phyloP scores from a whole-genome alignment of 1,140 invertebrate species.

The Trichonephila clavipes region DNA sequence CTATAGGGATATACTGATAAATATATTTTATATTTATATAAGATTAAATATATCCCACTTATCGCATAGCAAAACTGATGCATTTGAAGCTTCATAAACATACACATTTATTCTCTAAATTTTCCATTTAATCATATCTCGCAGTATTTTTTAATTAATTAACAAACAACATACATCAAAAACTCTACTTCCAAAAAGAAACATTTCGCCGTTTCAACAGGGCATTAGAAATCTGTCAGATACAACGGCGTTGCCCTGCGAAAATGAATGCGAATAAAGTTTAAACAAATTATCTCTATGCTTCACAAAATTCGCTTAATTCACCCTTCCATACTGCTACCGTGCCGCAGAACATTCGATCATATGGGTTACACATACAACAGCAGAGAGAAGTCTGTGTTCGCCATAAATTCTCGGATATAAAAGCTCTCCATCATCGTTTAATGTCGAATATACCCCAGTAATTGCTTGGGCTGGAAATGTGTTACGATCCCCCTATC shows the following conservation, averaged over 20 bases:
- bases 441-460: slow-evolving; percentile 61
- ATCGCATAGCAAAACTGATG: too few relatives aligned
- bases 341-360: slow-evolving; percentile 57
- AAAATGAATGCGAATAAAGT: slow-evolving; percentile 45
- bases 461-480: slow-evolving; percentile 57
- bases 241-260: background rate
- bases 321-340: slow-evolving; percentile 36
- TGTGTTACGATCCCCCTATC: slow-evolving; percentile 35
- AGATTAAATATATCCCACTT: too few relatives aligned
- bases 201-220: background rate
- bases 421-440: slow-evolving; percentile 65
- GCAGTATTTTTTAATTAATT: too few relatives aligned
- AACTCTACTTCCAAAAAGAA: background rate
- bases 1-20: too few relatives aligned
- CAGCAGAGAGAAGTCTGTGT: slow-evolving; percentile 39
- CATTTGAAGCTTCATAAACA: too few relatives aligned
- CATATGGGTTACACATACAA: slow-evolving; percentile 32
- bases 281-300: slow-evolving; percentile 35
- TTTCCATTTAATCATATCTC: too few relatives aligned
- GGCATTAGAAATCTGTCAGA: background rate
- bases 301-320: slow-evolving; percentile 38
- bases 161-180: too few relatives aligned
- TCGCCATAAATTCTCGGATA: slow-evolving; percentile 53
- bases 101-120: too few relatives aligned
- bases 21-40: too few relatives aligned